Evolutionary conservation across 1,140 invertebrate species (phyloP).

Genomic region (Ptiloglossa arizonensis): DNA sequence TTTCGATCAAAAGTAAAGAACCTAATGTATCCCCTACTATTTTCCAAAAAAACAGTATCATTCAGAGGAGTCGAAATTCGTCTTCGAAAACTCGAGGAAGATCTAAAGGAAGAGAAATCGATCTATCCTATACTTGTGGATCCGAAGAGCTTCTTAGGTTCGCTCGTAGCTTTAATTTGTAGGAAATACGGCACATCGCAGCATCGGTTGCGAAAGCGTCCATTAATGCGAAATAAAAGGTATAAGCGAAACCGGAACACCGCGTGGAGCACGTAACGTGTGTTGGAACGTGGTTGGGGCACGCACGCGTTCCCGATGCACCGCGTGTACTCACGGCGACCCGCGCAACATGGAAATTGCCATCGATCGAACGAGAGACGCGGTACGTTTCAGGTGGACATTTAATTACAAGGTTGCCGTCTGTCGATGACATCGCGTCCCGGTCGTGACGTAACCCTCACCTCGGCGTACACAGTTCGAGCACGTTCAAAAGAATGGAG

Average conservation of each 20-base stretch:
- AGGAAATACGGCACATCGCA: too few species aligned
- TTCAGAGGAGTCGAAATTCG: too few species aligned
- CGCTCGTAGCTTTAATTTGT: too few species aligned
- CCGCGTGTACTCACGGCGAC: background rate
- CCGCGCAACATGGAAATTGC: conserved; percentile 15
- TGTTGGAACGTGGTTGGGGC: background rate
- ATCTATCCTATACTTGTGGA: too few species aligned
- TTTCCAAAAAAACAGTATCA: too few species aligned
- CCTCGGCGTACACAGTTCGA: conserved; percentile 31
- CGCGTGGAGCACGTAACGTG: background rate
- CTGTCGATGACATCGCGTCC: conserved; percentile 55
- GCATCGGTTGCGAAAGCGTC: background rate
- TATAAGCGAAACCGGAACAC: background rate
- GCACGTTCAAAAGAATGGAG: background rate
- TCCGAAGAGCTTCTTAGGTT: too few species aligned
- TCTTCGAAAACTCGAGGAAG: too few species aligned
- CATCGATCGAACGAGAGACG: conserved; percentile 32
- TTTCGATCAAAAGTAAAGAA: too few species aligned
- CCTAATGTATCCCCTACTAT: too few species aligned
- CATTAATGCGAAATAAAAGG: background rate
- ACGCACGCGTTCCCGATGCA: background rate
- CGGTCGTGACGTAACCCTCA: conserved; percentile 45
- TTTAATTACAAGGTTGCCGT: conserved; percentile 58
- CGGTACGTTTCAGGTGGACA: conserved; percentile 56
- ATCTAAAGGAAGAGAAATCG: too few species aligned